These are phyloP conservation scores for Arenicola marina DNA, from an alignment of 2,888 invertebrate species.

Conservation along the genomic window DNA sequence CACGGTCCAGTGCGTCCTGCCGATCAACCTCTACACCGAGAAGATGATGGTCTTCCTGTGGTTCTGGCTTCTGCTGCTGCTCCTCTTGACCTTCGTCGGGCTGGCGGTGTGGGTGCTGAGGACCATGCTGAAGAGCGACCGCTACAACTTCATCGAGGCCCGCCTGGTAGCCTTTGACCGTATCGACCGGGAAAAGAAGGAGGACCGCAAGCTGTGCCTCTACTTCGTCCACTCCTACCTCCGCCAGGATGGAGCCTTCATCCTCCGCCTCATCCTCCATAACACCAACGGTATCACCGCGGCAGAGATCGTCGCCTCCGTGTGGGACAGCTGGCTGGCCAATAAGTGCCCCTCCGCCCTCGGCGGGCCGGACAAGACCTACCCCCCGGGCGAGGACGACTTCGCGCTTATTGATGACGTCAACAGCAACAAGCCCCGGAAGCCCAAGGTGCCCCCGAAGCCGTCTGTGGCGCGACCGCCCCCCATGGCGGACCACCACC, in stretches of 20 bases:
- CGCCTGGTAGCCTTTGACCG: neutral
- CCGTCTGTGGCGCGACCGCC: too few species aligned
- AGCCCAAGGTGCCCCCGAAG: neutral
- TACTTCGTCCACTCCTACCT: conserved; percentile 33
- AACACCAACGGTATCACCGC: conserved; percentile 27
- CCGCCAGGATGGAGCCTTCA: conserved; percentile 23
- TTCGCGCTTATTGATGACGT: neutral
- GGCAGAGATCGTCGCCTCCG: conserved; percentile 13
- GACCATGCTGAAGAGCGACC: conserved; percentile 9
- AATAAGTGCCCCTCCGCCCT: neutral
- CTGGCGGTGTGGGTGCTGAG: conserved; percentile 47
- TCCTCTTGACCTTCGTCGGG: conserved; percentile 43
- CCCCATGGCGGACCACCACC: too few species aligned
- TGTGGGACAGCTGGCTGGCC: conserved; percentile 23
- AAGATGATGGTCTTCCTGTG: conserved; percentile 30
- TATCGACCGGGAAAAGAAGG: neutral
- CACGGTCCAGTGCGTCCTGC: conserved; percentile 47
- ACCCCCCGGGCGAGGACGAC: neutral
- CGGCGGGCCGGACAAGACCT: neutral
- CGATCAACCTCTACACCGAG: conserved; percentile 32
- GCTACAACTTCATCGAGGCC: conserved; percentile 46
- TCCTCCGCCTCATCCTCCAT: conserved; percentile 24
- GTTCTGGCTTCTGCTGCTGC: conserved; percentile 52
- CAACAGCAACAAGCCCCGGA: neutral
- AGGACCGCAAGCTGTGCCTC: neutral